These are phyloP conservation scores for Rhagium mordax DNA, from an alignment of 2,888 invertebrate genomes.

Conservation along the genomic window DNA sequence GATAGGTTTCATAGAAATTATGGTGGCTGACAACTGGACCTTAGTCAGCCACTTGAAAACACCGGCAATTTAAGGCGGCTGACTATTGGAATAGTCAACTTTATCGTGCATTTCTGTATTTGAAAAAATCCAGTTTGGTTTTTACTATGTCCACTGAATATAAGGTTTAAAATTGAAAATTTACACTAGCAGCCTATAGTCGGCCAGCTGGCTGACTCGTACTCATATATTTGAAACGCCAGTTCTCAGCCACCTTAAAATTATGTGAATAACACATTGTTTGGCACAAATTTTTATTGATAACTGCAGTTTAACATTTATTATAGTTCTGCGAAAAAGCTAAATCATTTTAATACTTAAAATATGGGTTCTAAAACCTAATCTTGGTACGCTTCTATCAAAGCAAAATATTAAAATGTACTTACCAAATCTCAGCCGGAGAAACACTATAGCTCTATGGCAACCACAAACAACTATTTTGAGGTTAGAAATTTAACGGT, in stretches of 20 bases:
- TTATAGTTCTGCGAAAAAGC: not conserved
- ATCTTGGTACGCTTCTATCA: conserved; percentile 3
- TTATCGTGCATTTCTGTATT: not conserved
- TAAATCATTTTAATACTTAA: not conserved
- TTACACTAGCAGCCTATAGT: not conserved
- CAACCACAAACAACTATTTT: conserved; percentile 11
- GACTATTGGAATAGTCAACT: conserved; percentile 24
- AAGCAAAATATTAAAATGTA: conserved; percentile 10
- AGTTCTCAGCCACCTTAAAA: conserved; percentile 23
- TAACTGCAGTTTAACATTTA: not conserved
- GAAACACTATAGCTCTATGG: conserved; percentile 3
- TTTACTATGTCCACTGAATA: conserved; percentile 6
- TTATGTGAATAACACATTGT: not conserved
- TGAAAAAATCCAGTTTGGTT: not conserved
- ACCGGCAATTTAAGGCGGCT: conserved; percentile 14
- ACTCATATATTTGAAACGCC: not conserved
- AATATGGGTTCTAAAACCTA: conserved; percentile 3
- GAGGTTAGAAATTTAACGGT: conserved; percentile 16
- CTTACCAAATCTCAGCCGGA: conserved; percentile 10
- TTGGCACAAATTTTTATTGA: conserved; percentile 5
- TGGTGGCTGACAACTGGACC: conserved; percentile 14
- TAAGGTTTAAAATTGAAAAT: conserved; percentile 14
- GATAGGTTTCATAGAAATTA: not conserved
- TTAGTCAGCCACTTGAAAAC: conserved; percentile 8
- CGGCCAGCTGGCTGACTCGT: conserved; percentile 7